These are phyloP conservation scores for Andrena bucephala DNA, from an alignment of 2,888 invertebrate species.

Conservation along the genomic window DNA sequence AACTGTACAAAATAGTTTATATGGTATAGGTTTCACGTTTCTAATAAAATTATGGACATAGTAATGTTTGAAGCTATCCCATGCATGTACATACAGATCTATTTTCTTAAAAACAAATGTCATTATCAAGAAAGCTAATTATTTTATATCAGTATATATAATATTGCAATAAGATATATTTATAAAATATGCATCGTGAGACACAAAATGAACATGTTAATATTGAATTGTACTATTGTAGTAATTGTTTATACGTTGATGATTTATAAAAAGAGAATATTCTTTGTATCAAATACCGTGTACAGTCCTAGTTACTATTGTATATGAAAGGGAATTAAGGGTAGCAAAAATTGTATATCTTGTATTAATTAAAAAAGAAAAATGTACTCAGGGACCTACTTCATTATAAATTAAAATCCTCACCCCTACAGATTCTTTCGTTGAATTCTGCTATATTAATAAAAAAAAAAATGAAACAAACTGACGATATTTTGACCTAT, in stretches of 20 bases:
- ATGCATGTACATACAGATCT: conserved; percentile 21
- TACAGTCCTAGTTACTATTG: conserved; percentile 27
- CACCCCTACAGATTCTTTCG: neutral
- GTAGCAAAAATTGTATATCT: conserved; percentile 19
- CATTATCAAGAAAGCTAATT: conserved; percentile 57
- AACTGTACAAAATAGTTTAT: conserved; percentile 21
- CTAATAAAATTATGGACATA: conserved; percentile 19
- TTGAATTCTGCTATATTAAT: conserved; percentile 29
- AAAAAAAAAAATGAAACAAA: neutral
- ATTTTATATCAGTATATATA: conserved; percentile 39
- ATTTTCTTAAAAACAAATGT: conserved; percentile 27
- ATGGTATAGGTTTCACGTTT: conserved; percentile 2
- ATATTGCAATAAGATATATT: conserved; percentile 46
- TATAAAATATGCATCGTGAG: conserved; percentile 32
- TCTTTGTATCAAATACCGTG: conserved; percentile 39
- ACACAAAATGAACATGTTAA: conserved; percentile 28
- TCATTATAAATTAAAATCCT: conserved; percentile 9
- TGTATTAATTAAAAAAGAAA: conserved; percentile 29
- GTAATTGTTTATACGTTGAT: conserved; percentile 34
- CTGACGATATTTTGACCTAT: too few species aligned
- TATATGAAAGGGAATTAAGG: conserved; percentile 40
- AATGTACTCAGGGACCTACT: conserved; percentile 4
- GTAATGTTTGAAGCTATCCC: conserved; percentile 14
- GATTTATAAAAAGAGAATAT: conserved; percentile 25
- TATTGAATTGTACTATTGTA: conserved; percentile 22